Evolutionary conservation across 2,113 vertebrate species (phyloP).

Genomic region (Myocastor coypus): DNA sequence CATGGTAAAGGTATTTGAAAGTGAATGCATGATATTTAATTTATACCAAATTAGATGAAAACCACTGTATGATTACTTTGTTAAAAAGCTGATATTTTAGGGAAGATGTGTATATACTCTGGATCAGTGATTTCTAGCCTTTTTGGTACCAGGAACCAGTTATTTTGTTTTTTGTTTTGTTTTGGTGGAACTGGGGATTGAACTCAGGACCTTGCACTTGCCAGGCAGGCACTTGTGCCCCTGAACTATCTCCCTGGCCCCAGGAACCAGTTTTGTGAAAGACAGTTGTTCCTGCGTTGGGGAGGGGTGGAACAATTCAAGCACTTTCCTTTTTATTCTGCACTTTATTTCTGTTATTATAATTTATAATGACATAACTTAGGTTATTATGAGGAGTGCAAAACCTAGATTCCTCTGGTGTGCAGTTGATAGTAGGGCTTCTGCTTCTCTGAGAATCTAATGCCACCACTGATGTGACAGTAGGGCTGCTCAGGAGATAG

Average conservation of each 20-base stretch:
- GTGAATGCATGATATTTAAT: background rate
- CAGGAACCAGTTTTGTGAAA: background rate
- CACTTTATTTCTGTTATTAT: background rate
- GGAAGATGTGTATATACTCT: background rate
- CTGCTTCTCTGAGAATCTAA: background rate
- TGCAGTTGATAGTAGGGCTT: background rate
- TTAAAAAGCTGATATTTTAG: background rate
- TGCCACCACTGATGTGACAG: background rate
- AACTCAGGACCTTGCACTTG: too few relatives aligned
- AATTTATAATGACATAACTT: background rate
- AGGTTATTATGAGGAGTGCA: background rate
- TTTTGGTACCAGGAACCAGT: background rate
- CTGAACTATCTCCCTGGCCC: too few relatives aligned
- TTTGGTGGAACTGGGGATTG: too few relatives aligned
- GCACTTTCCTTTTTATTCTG: background rate
- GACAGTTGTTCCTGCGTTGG: background rate
- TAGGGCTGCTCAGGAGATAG: background rate
- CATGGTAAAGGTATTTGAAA: slow-evolving; percentile 17
- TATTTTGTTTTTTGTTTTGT: too few relatives aligned
- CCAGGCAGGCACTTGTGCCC: too few relatives aligned
- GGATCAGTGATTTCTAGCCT: background rate
- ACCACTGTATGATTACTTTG: background rate
- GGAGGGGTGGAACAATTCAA: background rate
- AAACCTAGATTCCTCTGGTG: background rate
- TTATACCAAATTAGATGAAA: background rate